phyloP scores from a whole-genome alignment of 2,113 vertebrate species.

The Melanotaenia duboulayi region DNA sequence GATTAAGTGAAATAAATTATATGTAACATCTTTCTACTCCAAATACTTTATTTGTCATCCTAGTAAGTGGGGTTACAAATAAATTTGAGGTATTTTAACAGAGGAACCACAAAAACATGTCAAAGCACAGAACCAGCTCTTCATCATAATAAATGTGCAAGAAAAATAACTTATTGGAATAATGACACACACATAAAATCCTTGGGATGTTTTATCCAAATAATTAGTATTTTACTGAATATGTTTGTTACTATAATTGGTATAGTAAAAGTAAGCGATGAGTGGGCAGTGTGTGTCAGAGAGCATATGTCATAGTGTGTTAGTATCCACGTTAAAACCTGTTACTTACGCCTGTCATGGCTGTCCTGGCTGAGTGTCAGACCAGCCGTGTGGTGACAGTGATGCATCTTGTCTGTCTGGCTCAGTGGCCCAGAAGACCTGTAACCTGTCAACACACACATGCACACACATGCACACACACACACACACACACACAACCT shows the following conservation, averaged over 20 bases:
- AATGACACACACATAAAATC: not conserved
- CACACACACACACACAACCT: not conserved
- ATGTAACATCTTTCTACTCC: conserved; percentile 44
- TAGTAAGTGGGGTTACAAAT: conserved; percentile 42
- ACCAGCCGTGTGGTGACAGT: conserved; percentile 69
- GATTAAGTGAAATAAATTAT: conserved; percentile 61
- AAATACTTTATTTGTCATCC: conserved; percentile 60
- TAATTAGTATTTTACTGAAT: conserved; percentile 24
- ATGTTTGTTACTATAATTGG: conserved; percentile 53
- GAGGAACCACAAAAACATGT: conserved; percentile 18
- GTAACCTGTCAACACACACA: conserved; percentile 65
- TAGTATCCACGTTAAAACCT: conserved; percentile 68
- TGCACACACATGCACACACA: not conserved
- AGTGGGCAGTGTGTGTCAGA: conserved; percentile 52
- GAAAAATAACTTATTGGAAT: conserved; percentile 2
- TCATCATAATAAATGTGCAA: conserved; percentile 3
- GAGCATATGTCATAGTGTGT: conserved; percentile 70
- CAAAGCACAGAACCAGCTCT: not conserved
- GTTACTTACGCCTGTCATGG: conserved; percentile 79
- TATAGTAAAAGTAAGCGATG: conserved; percentile 49
- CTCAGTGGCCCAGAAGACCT: conserved; percentile 74
- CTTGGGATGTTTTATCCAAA: conserved; percentile 17
- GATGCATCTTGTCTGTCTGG: conserved; percentile 70
- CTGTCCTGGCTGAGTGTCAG: conserved; percentile 63
- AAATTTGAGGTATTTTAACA: not conserved